Percentiles rank a stretch among this genome's conserved stretches.
These are phyloP conservation scores for Leptodactylus fallax DNA, from an alignment of 2,797 vertebrate species.

Conservation along the genomic window DNA sequence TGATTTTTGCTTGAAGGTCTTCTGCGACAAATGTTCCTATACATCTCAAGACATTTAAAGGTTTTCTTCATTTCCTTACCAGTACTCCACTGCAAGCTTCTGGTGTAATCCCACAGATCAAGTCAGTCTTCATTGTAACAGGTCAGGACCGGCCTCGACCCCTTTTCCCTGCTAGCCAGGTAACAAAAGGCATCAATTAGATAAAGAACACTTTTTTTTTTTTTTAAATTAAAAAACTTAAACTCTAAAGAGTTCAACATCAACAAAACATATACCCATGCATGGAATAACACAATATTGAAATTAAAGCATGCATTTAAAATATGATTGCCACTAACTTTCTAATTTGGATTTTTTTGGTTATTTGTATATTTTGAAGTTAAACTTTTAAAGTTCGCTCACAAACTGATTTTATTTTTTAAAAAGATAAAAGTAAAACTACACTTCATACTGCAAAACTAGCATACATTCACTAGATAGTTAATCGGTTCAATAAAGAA, in stretches of 20 bases:
- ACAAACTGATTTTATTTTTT: constrained; percentile 79
- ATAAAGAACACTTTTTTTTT: constrained; percentile 70
- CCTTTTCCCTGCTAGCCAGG: constrained; percentile 98
- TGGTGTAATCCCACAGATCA: constrained; percentile 92
- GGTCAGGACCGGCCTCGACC: constrained; percentile 92
- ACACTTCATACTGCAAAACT: constrained; percentile 7
- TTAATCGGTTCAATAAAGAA: neutral
- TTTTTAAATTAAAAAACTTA: constrained; percentile 76
- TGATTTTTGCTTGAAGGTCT: constrained; percentile 85
- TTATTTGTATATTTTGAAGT: constrained; percentile 45
- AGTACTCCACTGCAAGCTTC: constrained; percentile 89
- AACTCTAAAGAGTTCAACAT: constrained; percentile 14
- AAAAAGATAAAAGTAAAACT: constrained; percentile 56
- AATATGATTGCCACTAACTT: constrained; percentile 72
- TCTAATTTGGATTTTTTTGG: constrained; percentile 65
- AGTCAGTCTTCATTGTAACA: constrained; percentile 93
- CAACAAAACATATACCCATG: constrained; percentile 55
- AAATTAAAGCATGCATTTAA: constrained; percentile 69
- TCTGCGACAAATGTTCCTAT: constrained; percentile 89
- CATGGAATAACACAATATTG: constrained; percentile 61
- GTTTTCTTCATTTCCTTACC: constrained; percentile 92
- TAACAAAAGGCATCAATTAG: constrained; percentile 98
- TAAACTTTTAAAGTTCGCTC: constrained; percentile 65
- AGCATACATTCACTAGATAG: neutral
- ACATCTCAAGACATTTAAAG: constrained; percentile 89